phyloP scores from a whole-genome alignment of 1,140 invertebrate species.

The Cataglyphis hispanica region DNA sequence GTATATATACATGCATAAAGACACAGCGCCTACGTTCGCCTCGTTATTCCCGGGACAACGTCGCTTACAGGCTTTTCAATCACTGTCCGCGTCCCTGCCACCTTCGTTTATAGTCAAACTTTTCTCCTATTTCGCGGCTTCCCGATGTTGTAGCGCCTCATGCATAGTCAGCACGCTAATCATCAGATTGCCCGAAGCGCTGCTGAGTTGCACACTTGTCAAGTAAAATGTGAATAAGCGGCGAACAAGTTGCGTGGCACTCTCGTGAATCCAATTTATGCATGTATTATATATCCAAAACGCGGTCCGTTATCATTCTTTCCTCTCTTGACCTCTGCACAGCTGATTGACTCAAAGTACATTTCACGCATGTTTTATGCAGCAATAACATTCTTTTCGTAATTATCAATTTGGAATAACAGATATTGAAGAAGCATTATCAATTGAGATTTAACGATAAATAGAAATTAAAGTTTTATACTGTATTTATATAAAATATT shows the following conservation, averaged over 20 bases:
- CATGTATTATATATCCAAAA: conserved; percentile 27
- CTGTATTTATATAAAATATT: not conserved
- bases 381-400: not conserved
- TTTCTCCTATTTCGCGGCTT: conserved; percentile 53
- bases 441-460: not conserved
- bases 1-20: conserved; percentile 31
- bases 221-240: conserved; percentile 61
- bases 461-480: not conserved
- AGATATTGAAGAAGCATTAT: not conserved
- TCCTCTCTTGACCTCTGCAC: not conserved
- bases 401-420: conserved; percentile 20
- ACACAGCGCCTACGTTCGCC: conserved; percentile 41
- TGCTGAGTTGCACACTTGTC: conserved; percentile 47
- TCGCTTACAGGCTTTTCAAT: conserved; percentile 64
- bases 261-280: conserved; percentile 53
- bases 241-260: conserved; percentile 41
- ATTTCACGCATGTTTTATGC: not conserved
- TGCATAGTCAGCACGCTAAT: conserved; percentile 65
- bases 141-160: conserved; percentile 60
- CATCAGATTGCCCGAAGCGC: conserved; percentile 38
- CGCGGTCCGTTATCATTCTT: conserved; percentile 25
- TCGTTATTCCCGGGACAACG: conserved; percentile 54
- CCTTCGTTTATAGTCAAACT: conserved; percentile 57
- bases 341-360: not conserved
- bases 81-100: conserved; percentile 59